phyloP scores from a whole-genome alignment of 2,797 vertebrate genomes.

The Periophthalmus magnuspinnatus region DNA sequence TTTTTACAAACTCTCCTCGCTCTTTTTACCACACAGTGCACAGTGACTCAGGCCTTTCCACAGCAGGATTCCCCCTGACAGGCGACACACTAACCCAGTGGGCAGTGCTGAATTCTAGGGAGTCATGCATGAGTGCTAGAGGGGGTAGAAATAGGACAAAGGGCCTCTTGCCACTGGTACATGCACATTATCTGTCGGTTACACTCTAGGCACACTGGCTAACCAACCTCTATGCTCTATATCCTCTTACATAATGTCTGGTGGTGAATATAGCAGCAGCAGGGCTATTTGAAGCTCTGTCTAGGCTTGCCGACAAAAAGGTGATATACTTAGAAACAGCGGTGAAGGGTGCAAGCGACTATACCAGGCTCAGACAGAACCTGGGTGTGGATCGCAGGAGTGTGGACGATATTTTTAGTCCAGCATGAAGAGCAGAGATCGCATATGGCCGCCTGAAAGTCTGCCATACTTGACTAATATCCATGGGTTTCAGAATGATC shows the following conservation, averaged over 20 bases:
- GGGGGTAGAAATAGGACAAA: slow-evolving; percentile 29
- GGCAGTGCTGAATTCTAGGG: slow-evolving; percentile 23
- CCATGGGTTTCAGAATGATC: too few species aligned
- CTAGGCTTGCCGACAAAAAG: slow-evolving; percentile 79
- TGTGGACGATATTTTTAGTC: slow-evolving; percentile 75
- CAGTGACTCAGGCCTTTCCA: slow-evolving; percentile 71
- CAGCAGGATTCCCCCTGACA: slow-evolving; percentile 73
- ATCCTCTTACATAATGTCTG: slow-evolving; percentile 81
- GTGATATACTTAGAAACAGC: slow-evolving; percentile 77
- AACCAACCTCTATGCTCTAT: slow-evolving; percentile 58
- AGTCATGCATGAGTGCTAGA: slow-evolving; percentile 35
- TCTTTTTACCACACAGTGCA: slow-evolving; percentile 54
- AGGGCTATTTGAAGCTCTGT: slow-evolving; percentile 75
- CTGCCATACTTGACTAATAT: slow-evolving; percentile 19
- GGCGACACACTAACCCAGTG: slow-evolving; percentile 51
- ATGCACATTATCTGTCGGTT: slow-evolving; percentile 9
- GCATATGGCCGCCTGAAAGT: slow-evolving; percentile 21
- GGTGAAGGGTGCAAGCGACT: slow-evolving; percentile 77
- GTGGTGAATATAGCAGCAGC: slow-evolving; percentile 76
- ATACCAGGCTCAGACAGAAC: slow-evolving; percentile 75
- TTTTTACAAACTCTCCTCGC: slow-evolving; percentile 10
- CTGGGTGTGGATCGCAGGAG: slow-evolving; percentile 71
- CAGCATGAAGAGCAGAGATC: slow-evolving; percentile 36
- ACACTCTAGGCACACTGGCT: slow-evolving; percentile 25
- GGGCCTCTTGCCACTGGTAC: slow-evolving; percentile 29